Evolutionary conservation across 2,113 vertebrate species (phyloP), one percentile per base, ranked within the genome.

Genomic region (Periophthalmus modestus): DNA sequence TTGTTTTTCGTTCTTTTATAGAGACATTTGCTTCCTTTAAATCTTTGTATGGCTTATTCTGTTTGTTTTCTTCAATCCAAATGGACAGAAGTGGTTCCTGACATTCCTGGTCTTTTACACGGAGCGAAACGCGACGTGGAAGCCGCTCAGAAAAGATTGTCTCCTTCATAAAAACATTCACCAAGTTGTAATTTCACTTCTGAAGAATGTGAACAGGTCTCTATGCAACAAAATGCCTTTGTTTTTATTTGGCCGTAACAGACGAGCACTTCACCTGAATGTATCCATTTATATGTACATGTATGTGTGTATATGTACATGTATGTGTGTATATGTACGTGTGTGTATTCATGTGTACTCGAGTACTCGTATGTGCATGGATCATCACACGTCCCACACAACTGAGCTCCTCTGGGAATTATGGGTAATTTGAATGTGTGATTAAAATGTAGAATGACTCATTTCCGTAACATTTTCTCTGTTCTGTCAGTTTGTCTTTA

Each of bases 171-270:
- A 3, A 19, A 59, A 70, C 66, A 79, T 78, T 61, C 70, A 79
- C 79, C 78, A 77, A 66, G 73, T 47, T 86, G n/a, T 80, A 79
- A 88, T 85, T 82, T 88, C 78, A 80, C 47, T 76, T 68, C 61
- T 59, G 24, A 47, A 82, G 82, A 90, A 89, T 89, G 88, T 84
- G 87, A 5, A 66, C 75, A 68, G 78, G 83, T 75, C 80, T 87
- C 91, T 94, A 94, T 93, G 93, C 92, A 93, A 92, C 75, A 73
- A n/a, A 83, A 80, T 67, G 69, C 71, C 77, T 87, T 82, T 85
- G 72, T 36, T 73, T 84, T 92, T 71, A 59, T 84, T 84, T 39
- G 87, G 80, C 83, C 69, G 72, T 79, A 68, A 78, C 72, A 81
- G 69, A 86, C 81, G 16, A 88, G 85, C 82, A 83, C 89, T 89